Evolutionary conservation across 1,140 invertebrate species (phyloP).

Genomic region (Caerostris darwini): DNA sequence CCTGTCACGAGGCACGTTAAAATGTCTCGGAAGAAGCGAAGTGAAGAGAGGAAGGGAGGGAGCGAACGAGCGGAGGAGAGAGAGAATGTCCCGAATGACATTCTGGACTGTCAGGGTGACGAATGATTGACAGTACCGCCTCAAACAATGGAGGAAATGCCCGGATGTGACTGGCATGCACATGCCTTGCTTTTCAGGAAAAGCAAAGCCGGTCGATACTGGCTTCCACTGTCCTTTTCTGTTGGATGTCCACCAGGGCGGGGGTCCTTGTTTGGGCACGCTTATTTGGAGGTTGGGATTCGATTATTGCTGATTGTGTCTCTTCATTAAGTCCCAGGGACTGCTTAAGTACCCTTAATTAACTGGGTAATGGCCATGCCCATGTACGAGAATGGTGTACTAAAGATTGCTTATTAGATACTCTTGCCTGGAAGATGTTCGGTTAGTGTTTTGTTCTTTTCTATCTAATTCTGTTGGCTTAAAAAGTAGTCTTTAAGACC

Average conservation of each 20-base stretch:
- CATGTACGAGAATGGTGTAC: too few species aligned
- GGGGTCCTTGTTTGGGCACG: neutral
- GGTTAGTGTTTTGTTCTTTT: too few species aligned
- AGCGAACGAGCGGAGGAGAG: neutral
- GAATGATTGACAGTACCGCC: constrained; percentile 76
- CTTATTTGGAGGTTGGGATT: constrained; percentile 69
- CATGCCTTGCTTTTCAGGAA: constrained; percentile 62
- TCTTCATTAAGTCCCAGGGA: neutral
- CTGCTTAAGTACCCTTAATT: neutral
- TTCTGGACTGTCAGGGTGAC: constrained; percentile 75
- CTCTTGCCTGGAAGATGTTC: too few species aligned
- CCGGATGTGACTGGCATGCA: constrained; percentile 77
- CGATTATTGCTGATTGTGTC: neutral
- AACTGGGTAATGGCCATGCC: neutral
- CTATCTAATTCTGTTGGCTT: too few species aligned
- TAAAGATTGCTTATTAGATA: too few species aligned
- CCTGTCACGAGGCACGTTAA: constrained; percentile 67
- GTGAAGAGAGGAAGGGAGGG: constrained; percentile 28
- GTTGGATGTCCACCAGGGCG: constrained; percentile 40
- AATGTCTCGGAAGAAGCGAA: constrained; percentile 54
- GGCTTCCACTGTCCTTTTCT: constrained; percentile 35
- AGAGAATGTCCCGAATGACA: constrained; percentile 70
- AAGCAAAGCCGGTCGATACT: constrained; percentile 69
- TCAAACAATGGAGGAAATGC: constrained; percentile 76
- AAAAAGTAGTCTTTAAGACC: too few species aligned